Conservation (phyloP, 2,113 vertebrate species). For the Vidua macroura region DNA sequence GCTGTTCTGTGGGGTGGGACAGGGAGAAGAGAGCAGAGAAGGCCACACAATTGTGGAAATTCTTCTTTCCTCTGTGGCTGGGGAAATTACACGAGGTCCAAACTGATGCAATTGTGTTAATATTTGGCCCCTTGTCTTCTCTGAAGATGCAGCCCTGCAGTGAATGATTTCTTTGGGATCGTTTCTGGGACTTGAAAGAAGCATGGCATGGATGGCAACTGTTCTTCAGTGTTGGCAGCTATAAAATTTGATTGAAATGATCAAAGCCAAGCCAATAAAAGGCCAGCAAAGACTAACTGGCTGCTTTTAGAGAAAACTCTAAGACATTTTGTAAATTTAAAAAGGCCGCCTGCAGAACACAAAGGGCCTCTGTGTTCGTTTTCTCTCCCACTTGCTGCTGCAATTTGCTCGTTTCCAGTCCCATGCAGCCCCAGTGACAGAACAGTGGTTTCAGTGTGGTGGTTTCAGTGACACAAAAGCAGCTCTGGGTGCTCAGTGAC, state of each 20-base stretch:
- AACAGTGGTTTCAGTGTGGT: constrained; percentile 50
- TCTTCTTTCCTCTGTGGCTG: neutral
- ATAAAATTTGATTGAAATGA: neutral
- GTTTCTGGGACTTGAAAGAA: neutral
- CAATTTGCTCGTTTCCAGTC: constrained; percentile 7
- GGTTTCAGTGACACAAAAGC: constrained; percentile 54
- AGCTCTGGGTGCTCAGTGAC: constrained; percentile 16
- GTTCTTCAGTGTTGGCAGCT: neutral
- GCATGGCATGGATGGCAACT: neutral
- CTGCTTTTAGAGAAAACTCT: neutral
- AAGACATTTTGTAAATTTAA: constrained; percentile 14
- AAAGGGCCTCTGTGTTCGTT: constrained; percentile 3
- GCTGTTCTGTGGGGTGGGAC: neutral
- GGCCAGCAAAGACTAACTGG: neutral
- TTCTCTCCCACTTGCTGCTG: constrained; percentile 13
- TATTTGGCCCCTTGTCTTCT: neutral
- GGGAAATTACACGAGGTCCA: neutral
- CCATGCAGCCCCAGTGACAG: neutral
- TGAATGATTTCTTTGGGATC: neutral
- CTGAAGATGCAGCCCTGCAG: neutral
- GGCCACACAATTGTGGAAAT: neutral
- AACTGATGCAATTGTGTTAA: neutral
- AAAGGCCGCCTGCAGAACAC: neutral
- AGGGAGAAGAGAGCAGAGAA: neutral
- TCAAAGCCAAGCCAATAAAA: constrained; percentile 12